Base-by-base conservation (phyloP, 2,797 vertebrate species). In the Chloroceryle amazona region DNA sequence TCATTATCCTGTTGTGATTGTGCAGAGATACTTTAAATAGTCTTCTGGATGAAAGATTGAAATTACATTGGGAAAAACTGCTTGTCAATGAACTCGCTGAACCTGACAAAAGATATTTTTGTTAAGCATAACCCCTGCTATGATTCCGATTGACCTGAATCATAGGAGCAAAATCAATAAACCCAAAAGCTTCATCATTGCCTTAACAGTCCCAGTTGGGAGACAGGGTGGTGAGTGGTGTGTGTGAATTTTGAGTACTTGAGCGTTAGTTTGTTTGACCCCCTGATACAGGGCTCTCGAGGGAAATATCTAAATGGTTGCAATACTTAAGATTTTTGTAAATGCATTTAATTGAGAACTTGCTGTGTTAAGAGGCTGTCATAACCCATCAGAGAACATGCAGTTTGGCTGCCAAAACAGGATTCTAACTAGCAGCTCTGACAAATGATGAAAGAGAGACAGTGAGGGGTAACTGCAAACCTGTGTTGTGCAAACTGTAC, bases 291-390 rank as follows among this genome's bases (percentile, higher is more conserved):
- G 10, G 5, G 3, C 46, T 86, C 70, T 63, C 0, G 0, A 20
- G 9, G 8, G 10, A 66, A 46, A 28, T 15, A 28, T 61, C n/a
- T 18, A 14, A 72, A 26, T 31, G 62, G n/a, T 33, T 62, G 19
- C 47, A 78, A 47, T 41, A 87, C 60, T 73, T 66, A 9, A 67
- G 68, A 13, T 68, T 86, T 93, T 66, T 81, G 15, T 88, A 58
- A 42, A 89, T 91, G 67, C 73, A 5, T 86, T 93, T 93, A 65
- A 82, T 31, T 58, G 86, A 76, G 71, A 78, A 51, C 78, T 75
- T 17, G 8, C 8, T 39, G 63, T 89, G 84, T 62, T 74, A 79
- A 35, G 68, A 62, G 37, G 25, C 63, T 89, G 80, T 90, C 66
- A 28, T 44, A 86, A 54, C 54, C 76, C 26, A 14, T 81, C 58